Evolutionary conservation across 2,797 vertebrate species (phyloP).

Genomic region (Dallia pectoralis): DNA sequence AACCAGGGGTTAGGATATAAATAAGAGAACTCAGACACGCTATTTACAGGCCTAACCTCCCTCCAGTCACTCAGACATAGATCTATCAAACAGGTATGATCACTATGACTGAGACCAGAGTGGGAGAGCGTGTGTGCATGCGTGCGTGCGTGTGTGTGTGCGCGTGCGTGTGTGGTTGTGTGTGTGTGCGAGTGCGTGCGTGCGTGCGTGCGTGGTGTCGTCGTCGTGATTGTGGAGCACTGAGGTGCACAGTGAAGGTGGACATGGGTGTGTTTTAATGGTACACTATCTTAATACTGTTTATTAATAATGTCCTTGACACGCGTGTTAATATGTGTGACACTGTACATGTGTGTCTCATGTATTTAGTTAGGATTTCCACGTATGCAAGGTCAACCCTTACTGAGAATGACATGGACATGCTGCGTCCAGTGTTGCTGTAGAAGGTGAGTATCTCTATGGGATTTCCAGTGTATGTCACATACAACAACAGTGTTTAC

Average conservation of each 20-base stretch:
- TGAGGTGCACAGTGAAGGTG: conserved; percentile 29
- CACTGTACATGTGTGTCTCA: conserved; percentile 6
- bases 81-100: conserved; percentile 44
- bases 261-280: conserved; percentile 45
- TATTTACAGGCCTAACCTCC: conserved; percentile 53
- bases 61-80: conserved; percentile 28
- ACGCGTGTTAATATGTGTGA: no score
- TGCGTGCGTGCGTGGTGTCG: conserved; percentile 6
- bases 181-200: conserved; percentile 18
- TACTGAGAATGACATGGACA: not conserved
- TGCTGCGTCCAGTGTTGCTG: not conserved
- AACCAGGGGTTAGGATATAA: conserved; percentile 53
- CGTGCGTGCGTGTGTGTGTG: conserved; percentile 19
- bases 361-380: conserved; percentile 28
- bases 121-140: not conserved
- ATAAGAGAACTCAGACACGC: conserved; percentile 58
- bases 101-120: conserved; percentile 16
- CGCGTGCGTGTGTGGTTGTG: conserved; percentile 21
- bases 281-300: conserved; percentile 35
- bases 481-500: not conserved
- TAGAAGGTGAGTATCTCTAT: not conserved
- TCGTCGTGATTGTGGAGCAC: conserved; percentile 33
- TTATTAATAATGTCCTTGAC: conserved; percentile 40
- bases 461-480: not conserved
- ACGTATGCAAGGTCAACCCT: conserved; percentile 27